Evolutionary conservation across 1,140 invertebrate species (phyloP).

Genomic region (Drosophila ogumai): DNA sequence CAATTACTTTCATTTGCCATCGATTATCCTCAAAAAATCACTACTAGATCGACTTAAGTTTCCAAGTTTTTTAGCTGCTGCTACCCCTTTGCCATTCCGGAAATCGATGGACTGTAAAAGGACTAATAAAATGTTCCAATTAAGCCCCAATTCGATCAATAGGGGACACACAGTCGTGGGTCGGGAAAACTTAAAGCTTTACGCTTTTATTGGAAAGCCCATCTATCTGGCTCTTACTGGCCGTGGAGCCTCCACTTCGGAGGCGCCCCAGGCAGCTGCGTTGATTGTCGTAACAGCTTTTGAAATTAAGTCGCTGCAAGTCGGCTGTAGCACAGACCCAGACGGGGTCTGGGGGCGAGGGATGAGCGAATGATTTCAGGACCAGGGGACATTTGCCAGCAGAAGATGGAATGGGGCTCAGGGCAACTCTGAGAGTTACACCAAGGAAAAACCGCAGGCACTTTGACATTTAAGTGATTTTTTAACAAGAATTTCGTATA

Average conservation of each 20-base stretch:
- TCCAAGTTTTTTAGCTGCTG: not conserved
- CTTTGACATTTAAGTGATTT: not conserved
- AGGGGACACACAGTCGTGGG: constrained; percentile 25
- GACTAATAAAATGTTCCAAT: constrained; percentile 51
- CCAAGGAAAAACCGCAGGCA: not conserved
- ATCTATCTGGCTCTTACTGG: constrained; percentile 44
- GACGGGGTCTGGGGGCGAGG: not conserved
- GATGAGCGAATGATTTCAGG: constrained; percentile 16
- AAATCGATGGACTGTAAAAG: constrained; percentile 41
- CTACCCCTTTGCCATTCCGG: not conserved
- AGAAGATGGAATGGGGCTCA: constrained; percentile 36
- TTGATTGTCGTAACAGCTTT: constrained; percentile 80
- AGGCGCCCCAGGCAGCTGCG: constrained; percentile 57
- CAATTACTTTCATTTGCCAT: constrained; percentile 6
- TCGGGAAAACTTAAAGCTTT: constrained; percentile 45
- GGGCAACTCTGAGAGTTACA: constrained; percentile 14
- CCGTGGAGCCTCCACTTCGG: constrained; percentile 3
- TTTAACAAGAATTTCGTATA: not conserved
- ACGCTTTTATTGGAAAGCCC: constrained; percentile 51
- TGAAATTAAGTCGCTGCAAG: constrained; percentile 78
- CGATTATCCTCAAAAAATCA: not conserved
- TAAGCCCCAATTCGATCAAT: constrained; percentile 44
- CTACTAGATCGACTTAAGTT: not conserved
- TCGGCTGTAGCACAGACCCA: constrained; percentile 13
- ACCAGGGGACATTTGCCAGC: constrained; percentile 20